Base-by-base conservation (phyloP, 1,140 invertebrate species). In the Lasioglossum baleicum region DNA sequence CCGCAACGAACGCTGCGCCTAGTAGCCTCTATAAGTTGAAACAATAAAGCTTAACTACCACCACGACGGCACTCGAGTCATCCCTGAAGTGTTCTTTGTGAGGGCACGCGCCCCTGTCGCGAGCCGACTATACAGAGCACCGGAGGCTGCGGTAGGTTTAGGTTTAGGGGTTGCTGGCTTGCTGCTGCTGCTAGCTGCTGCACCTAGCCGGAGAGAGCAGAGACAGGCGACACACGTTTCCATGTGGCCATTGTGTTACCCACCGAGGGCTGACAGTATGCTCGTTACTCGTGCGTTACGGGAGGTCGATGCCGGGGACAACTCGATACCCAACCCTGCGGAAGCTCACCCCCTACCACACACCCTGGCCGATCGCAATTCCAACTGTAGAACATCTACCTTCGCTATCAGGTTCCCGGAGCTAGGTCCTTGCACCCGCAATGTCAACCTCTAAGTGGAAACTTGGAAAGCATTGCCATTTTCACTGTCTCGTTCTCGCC, bases 11-110 rank as follows among this genome's bases (percentile, higher is more conserved):
- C 79, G 73, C 44, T 13, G 44, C 44, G 44, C 44, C 44, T 48
- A 48, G 78, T 80, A 84, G 79, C 86, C 82, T 83, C 82, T 76
- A 70, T 84, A 84, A 88, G 84, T 90, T 89, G 90, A 91, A 91
- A 91, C 90, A 92, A 92, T 92, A 84, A 88, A 83, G 85, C 85
- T 87, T 87, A 90, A 90, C 88, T 90, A 89, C 84, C 83, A 90
- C 68, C 80, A 75, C 70, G 87, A 76, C 83, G 83, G 77, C 81
- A 90, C 90, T 91, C 88, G 88, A 90, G 89, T 91, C 90, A 91
- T 90, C 89, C 85, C 79, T 88, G 74, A 83, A 91, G 90, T 85
- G 88, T 75, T 88, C 87, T 92, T 91, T 92, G 90, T 90, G 86
- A 90, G 90, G 88, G 88, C 90, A 91, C 90, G 91, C 89, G 90